phyloP scores from a whole-genome alignment of 2,888 invertebrate genomes.

The Opisthograptis luteolata region DNA sequence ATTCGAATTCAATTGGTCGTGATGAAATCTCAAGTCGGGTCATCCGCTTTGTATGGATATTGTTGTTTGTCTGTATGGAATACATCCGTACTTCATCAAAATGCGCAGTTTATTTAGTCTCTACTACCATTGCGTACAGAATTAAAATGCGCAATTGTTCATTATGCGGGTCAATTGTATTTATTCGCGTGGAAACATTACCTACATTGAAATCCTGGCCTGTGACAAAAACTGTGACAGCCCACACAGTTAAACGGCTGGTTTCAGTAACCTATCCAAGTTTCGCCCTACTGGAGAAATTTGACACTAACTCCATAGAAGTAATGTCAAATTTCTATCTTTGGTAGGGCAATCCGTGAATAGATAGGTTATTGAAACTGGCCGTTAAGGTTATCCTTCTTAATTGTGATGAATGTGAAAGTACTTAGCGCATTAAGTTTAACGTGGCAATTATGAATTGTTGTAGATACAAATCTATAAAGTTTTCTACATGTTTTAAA shows the following conservation, averaged over 20 bases:
- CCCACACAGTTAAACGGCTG: background rate
- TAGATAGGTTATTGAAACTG: too few relatives aligned
- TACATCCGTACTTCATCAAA: constrained; percentile 1
- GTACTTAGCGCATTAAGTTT: too few relatives aligned
- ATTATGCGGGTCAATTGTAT: background rate
- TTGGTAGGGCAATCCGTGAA: too few relatives aligned
- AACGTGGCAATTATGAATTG: too few relatives aligned
- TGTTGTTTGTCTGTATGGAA: constrained; percentile 1
- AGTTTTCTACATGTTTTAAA: too few relatives aligned
- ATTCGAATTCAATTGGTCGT: constrained; percentile 45
- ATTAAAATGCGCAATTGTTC: constrained; percentile 11
- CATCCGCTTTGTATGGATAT: constrained; percentile 26
- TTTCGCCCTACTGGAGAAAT: too few relatives aligned
- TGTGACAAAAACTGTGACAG: constrained; percentile 3
- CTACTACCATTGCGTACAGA: constrained; percentile 1
- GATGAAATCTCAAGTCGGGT: constrained; percentile 38
- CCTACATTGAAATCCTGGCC: background rate
- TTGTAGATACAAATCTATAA: too few relatives aligned
- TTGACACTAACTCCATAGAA: too few relatives aligned
- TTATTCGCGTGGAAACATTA: background rate
- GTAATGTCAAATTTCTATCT: too few relatives aligned
- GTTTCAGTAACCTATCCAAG: too few relatives aligned
- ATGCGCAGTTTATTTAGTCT: background rate
- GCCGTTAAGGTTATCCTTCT: too few relatives aligned
- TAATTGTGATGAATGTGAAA: too few relatives aligned